Evolutionary conservation across 1,140 invertebrate genomes (phyloP), one percentile per base, ranked within the genome.

Genomic region (Palaemon carinicauda): DNA sequence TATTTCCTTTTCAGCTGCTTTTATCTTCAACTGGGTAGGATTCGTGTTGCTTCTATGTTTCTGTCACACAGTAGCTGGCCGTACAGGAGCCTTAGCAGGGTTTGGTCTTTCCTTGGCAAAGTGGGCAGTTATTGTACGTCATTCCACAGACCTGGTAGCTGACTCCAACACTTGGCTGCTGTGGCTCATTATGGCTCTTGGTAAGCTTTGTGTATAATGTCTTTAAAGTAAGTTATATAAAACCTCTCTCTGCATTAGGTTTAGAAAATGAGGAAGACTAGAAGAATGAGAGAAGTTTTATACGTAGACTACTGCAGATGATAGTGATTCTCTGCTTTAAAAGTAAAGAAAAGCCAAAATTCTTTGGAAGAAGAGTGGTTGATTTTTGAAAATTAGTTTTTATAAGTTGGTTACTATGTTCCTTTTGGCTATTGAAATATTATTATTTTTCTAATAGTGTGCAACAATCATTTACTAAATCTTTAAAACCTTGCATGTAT

Each of bases 21-120:
- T 97, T 91, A 92, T 97, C 33, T 98, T 98, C 92, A 98, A 98
- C 92, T 98, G 97, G 97, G 96, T 98, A 91, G 97, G 97, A 74
- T 97, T 98, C 91, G 92, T 98, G 78, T 92, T 97, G 89, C 92
- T 97, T 80, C 96, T 97, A 94, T 98, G 97, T 90, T 96, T 98
- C 92, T 97, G 96, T 91, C 96, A 97, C 91, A 98, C 97, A 54
- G 96, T 98, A 90, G 97, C 97, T 69, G 97, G 96, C 56, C 94
- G 97, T 89, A 97, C 97, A 91, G 97, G 97, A 69, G 97, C 97
- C 9, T 91, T 98, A 24, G 96, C 97, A 82, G 97, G 97, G 56
- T 97, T 98, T 91, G 97, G 97, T 9, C 92, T 98, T 10, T 98
- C 96, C 14, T 93, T 98, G 88, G 96, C 96, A 87, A 98, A 98